Evolutionary conservation across 2,113 vertebrate genomes (phyloP), one percentile per base, ranked within the genome.

Genomic region (Platysternon megacephalum): DNA sequence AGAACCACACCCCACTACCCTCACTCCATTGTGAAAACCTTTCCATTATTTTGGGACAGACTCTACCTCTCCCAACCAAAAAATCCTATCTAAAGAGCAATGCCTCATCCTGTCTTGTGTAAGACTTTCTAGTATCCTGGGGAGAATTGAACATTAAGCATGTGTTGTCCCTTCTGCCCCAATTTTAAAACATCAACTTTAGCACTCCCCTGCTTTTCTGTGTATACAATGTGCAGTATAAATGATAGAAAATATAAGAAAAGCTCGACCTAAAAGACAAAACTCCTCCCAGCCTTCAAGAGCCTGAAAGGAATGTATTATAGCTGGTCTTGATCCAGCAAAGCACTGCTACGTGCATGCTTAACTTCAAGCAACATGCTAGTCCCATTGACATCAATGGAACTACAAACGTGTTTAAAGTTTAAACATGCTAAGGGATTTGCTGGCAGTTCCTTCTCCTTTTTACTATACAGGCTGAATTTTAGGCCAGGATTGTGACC

Each of bases 341-440:
- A 65, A 65, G 68, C 29, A 46, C 17, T 46, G 11, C 29, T 83
- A 2, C 0, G 0, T 74, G 49, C 32, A 29, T 32, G 28, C 89
- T 78, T 29, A 78, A 46, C 42, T 78, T 78, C 79, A 89, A 16
- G 3, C 65, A 56, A 44, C 58, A 8, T 58, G 46, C 12, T 85
- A 79, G 12, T 48, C 61, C 6, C 85, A 7, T 10, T 85, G 14
- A 56, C 74, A 89, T 88, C 79, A 49, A 21, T 85, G 39, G 4
- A 28, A 65, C 68, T 26, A 11, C 0, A 28, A 90, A 26, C 2
- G 4, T 44, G 17, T n/a, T 3, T n/a, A 52, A n/a, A 94, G 78
- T 14, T 85, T 55, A 68, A 92, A 46, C 3, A 6, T 24, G 6
- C 24, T 46, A 78, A 72, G 65, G n/a, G n/a, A 72, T 72, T 39